These are phyloP conservation scores for Drosophila anomelani DNA, from an alignment of 2,888 invertebrate genomes.

Conservation along the genomic window DNA sequence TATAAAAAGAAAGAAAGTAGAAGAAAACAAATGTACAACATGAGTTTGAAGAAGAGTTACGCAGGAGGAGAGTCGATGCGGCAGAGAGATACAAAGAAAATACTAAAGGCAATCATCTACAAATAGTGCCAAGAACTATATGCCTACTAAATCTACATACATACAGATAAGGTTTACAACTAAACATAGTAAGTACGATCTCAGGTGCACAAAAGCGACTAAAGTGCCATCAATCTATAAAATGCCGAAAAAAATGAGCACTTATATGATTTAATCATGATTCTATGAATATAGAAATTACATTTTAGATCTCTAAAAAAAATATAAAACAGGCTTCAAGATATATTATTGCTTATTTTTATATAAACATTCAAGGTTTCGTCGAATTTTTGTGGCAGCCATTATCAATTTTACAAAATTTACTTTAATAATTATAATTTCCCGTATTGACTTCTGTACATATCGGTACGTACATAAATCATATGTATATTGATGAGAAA, in stretches of 20 bases:
- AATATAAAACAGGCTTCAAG: too few relatives aligned
- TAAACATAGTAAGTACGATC: constrained; percentile 6
- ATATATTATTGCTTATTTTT: too few relatives aligned
- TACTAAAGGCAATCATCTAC: constrained; percentile 19
- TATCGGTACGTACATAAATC: too few relatives aligned
- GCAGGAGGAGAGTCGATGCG: constrained; percentile 36
- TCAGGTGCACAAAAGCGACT: constrained; percentile 12
- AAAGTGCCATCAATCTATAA: background rate
- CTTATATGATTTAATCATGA: background rate
- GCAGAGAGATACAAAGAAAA: constrained; percentile 42
- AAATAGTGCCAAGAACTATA: background rate
- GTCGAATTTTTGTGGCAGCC: too few relatives aligned
- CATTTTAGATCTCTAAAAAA: too few relatives aligned
- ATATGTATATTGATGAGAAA: too few relatives aligned
- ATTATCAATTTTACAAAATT: too few relatives aligned
- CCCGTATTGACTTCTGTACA: too few relatives aligned
- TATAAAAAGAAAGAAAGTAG: constrained; percentile 70
- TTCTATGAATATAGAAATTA: too few relatives aligned
- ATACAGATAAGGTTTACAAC: background rate
- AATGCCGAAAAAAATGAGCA: background rate
- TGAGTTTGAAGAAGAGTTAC: constrained; percentile 60
- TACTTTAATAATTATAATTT: too few relatives aligned
- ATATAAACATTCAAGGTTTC: too few relatives aligned
- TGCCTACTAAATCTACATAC: background rate
- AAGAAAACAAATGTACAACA: constrained; percentile 79